phyloP scores from a whole-genome alignment of 1,140 invertebrate genomes.

The Antheraea pernyi region DNA sequence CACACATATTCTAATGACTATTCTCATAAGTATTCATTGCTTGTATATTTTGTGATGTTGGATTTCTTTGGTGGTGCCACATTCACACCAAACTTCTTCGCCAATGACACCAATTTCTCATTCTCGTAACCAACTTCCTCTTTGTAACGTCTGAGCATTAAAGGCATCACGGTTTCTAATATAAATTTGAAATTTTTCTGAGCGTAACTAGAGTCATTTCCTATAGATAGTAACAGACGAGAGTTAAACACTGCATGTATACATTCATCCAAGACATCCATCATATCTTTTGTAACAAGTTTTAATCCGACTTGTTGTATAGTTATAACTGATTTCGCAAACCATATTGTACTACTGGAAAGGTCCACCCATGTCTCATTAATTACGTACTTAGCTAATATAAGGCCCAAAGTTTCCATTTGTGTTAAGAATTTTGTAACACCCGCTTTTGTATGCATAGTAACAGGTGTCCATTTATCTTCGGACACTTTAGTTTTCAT shows the following conservation, averaged over 20 bases:
- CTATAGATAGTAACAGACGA: conserved; percentile 59
- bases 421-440: conserved; percentile 72
- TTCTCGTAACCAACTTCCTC: conserved; percentile 76
- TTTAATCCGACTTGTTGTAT: conserved; percentile 72
- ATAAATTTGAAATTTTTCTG: conserved; percentile 77
- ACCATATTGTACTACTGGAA: conserved; percentile 78
- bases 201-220: conserved; percentile 70
- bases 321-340: conserved; percentile 72
- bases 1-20: conserved; percentile 40
- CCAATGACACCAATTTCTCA: conserved; percentile 69
- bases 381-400: conserved; percentile 76
- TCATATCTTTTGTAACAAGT: conserved; percentile 76
- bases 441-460: conserved; percentile 76
- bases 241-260: conserved; percentile 73
- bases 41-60: conserved; percentile 78
- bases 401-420: conserved; percentile 77
- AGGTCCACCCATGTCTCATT: conserved; percentile 78
- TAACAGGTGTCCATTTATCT: conserved; percentile 77
- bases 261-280: conserved; percentile 74
- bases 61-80: conserved; percentile 65
- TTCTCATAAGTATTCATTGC: conserved; percentile 78
- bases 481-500: conserved; percentile 75
- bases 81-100: conserved; percentile 72
- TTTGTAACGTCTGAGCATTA: conserved; percentile 72
- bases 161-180: conserved; percentile 71